phyloP scores from a whole-genome alignment of 2,888 invertebrate species.

The Nemotelus pantherinus region DNA sequence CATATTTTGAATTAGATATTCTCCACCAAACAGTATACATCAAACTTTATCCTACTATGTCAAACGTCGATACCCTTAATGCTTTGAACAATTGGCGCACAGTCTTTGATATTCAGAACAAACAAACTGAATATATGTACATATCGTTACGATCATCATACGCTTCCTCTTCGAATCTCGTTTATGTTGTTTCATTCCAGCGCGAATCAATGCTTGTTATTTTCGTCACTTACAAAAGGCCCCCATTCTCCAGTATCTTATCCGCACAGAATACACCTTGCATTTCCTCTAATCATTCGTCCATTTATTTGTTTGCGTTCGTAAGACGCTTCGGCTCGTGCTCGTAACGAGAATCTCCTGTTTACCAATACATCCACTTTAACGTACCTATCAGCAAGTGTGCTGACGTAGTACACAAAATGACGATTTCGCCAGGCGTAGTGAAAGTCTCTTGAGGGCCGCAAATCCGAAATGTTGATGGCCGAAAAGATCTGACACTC shows the following conservation, averaged over 20 bases:
- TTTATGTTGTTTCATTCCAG: conserved; percentile 18
- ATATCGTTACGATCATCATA: too few relatives aligned
- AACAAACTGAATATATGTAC: too few relatives aligned
- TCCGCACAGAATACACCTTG: not conserved
- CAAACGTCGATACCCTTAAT: too few relatives aligned
- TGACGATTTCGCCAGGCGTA: conserved; percentile 16
- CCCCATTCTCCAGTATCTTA: conserved; percentile 11
- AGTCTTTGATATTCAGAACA: too few relatives aligned
- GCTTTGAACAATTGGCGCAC: too few relatives aligned
- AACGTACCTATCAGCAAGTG: conserved; percentile 7
- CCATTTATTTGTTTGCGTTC: conserved; percentile 34
- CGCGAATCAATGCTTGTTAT: conserved; percentile 2
- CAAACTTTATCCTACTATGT: too few relatives aligned
- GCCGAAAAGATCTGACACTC: conserved; percentile 39
- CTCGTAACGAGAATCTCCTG: not conserved
- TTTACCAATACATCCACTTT: conserved; percentile 31
- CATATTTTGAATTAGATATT: too few relatives aligned
- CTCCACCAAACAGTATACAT: too few relatives aligned
- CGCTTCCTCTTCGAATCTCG: not conserved
- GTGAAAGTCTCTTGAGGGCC: conserved; percentile 18
- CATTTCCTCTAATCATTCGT: conserved; percentile 40
- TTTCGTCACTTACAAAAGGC: not conserved
- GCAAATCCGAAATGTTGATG: conserved; percentile 37
- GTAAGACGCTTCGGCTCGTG: not conserved
- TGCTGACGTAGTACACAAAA: conserved; percentile 23